Conservation (phyloP, 1,140 invertebrate genomes). For the Acromyrmex charruanus region DNA sequence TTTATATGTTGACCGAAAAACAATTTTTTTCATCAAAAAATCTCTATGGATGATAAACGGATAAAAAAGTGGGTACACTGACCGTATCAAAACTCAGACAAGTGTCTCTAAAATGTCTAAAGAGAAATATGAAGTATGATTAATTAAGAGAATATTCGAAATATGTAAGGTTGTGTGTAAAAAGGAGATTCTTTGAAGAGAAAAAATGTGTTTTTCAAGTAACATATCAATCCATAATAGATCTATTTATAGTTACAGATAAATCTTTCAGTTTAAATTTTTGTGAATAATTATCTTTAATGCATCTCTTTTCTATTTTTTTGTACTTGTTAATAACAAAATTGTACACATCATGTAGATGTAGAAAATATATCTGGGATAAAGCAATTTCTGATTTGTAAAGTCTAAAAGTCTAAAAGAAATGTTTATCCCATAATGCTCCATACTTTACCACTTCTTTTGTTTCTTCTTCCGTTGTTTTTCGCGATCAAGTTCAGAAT, state of each 20-base stretch:
- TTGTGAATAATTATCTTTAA: neutral
- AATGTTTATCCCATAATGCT: constrained; percentile 8
- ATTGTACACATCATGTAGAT: neutral
- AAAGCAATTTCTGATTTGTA: neutral
- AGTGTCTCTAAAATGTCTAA: too few species aligned
- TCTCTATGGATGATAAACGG: neutral
- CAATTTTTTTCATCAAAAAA: neutral
- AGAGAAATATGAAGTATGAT: too few species aligned
- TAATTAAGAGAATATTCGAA: too few species aligned
- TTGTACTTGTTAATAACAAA: neutral
- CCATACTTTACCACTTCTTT: neutral
- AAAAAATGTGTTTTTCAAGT: too few species aligned
- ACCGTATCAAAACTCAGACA: too few species aligned
- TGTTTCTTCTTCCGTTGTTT: neutral
- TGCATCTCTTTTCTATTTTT: neutral
- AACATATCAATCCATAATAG: too few species aligned
- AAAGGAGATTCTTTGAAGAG: too few species aligned
- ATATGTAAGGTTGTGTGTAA: too few species aligned
- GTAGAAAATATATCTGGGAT: neutral
- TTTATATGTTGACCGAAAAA: too few species aligned
- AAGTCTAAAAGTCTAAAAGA: constrained; percentile 1
- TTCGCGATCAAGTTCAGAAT: constrained; percentile 42
- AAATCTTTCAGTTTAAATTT: neutral
- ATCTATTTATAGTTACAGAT: neutral
- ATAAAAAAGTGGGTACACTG: neutral